phyloP scores from a whole-genome alignment of 2,113 vertebrate genomes.

The Sapajus apella region DNA sequence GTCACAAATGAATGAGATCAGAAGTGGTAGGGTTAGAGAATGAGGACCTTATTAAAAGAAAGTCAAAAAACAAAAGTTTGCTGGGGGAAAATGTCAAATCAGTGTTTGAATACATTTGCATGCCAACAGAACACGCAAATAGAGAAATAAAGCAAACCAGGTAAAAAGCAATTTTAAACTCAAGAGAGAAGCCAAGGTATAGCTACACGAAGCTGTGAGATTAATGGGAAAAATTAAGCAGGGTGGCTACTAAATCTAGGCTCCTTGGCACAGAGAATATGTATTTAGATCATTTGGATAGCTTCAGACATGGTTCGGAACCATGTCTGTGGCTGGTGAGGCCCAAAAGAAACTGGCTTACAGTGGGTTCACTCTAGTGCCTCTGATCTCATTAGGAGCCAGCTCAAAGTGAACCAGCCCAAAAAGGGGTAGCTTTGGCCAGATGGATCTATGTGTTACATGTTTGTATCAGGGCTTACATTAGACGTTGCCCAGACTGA shows the following conservation, averaged over 20 bases:
- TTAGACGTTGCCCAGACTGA: neutral
- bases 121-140: neutral
- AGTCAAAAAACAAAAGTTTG: neutral
- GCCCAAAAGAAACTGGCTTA: neutral
- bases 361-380: neutral
- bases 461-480: neutral
- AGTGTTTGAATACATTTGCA: neutral
- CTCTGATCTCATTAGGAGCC: neutral
- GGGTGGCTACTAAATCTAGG: neutral
- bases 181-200: constrained; percentile 3
- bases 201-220: neutral
- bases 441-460: neutral
- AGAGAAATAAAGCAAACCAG: neutral
- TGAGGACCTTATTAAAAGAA: neutral
- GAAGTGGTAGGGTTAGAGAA: neutral
- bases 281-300: neutral
- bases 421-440: neutral
- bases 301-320: neutral
- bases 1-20: constrained; percentile 13
- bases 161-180: constrained; percentile 8
- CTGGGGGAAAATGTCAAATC: neutral
- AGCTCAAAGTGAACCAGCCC: constrained; percentile 1
- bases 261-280: neutral
- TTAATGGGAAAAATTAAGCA: neutral
- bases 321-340: neutral